Conservation (phyloP, 1,140 invertebrate genomes). For the Ceratoteleas bidentatus region DNA sequence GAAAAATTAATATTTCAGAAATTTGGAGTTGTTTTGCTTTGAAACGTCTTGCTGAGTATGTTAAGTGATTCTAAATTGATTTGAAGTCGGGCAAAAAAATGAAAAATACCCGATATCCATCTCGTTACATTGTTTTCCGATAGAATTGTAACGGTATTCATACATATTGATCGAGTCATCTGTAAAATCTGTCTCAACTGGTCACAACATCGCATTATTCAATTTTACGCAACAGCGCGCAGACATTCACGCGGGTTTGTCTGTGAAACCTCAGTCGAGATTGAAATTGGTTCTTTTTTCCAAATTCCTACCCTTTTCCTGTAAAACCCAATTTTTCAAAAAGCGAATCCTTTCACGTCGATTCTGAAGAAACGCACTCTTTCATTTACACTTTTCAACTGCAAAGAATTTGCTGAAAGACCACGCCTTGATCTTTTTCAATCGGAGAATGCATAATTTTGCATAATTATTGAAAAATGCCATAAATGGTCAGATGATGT, state of each 20-base stretch:
- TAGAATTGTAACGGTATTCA: conserved; percentile 9
- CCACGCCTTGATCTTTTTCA: conserved; percentile 34
- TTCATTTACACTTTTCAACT: too few species aligned
- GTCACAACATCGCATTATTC: conserved; percentile 14
- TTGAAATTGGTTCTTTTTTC: too few species aligned
- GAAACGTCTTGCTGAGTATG: too few species aligned
- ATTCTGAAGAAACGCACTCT: too few species aligned
- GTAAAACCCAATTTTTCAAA: too few species aligned
- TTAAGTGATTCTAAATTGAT: too few species aligned
- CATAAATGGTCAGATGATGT: background rate
- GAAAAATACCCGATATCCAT: background rate
- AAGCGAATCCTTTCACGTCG: background rate
- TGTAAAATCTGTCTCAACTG: conserved; percentile 29
- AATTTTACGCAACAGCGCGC: conserved; percentile 31
- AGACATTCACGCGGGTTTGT: background rate
- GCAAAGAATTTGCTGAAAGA: conserved; percentile 19
- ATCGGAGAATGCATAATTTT: conserved; percentile 33
- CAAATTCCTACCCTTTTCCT: too few species aligned
- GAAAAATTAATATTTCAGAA: too few species aligned
- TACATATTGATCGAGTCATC: conserved; percentile 24
- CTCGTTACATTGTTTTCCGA: conserved; percentile 22
- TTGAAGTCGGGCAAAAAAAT: too few species aligned
- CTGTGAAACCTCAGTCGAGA: background rate
- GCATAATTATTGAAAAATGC: conserved; percentile 24
- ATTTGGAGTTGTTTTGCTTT: too few species aligned